phyloP scores from a whole-genome alignment of 2,113 vertebrate genomes.

The Paraplagusia blochii region DNA sequence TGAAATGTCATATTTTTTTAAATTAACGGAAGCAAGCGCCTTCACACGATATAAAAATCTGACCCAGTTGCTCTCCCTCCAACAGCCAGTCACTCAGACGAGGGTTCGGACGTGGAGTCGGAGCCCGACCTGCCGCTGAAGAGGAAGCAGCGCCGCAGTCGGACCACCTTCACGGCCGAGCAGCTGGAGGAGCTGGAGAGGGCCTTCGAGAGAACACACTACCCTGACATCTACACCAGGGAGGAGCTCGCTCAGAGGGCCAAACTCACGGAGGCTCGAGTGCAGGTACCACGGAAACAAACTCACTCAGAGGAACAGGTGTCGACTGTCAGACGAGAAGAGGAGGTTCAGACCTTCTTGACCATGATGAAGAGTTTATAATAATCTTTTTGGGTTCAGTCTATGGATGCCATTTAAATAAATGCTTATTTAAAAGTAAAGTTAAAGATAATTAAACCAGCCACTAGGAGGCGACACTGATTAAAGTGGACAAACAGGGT shows the following conservation, averaged over 20 bases:
- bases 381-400: too few species aligned
- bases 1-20: too few species aligned
- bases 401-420: too few species aligned
- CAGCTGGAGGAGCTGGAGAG: constrained; percentile 93
- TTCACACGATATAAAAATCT: neutral
- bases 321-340: too few species aligned
- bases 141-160: constrained; percentile 90
- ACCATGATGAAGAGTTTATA: too few species aligned
- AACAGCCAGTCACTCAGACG: constrained; percentile 88
- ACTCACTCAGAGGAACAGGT: neutral
- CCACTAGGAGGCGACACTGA: too few species aligned
- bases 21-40: too few species aligned
- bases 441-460: too few species aligned
- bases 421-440: too few species aligned
- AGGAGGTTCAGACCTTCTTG: too few species aligned
- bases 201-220: constrained; percentile 94
- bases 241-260: constrained; percentile 93
- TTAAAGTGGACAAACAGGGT: too few species aligned
- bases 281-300: constrained; percentile 78
- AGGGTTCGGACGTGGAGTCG: constrained; percentile 92
- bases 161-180: constrained; percentile 93
- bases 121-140: constrained; percentile 92
- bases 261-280: constrained; percentile 92
- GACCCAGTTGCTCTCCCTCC: constrained; percentile 1
- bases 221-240: constrained; percentile 93